phyloP scores from a whole-genome alignment of 1,140 invertebrate species.

The Lineus longissimus region DNA sequence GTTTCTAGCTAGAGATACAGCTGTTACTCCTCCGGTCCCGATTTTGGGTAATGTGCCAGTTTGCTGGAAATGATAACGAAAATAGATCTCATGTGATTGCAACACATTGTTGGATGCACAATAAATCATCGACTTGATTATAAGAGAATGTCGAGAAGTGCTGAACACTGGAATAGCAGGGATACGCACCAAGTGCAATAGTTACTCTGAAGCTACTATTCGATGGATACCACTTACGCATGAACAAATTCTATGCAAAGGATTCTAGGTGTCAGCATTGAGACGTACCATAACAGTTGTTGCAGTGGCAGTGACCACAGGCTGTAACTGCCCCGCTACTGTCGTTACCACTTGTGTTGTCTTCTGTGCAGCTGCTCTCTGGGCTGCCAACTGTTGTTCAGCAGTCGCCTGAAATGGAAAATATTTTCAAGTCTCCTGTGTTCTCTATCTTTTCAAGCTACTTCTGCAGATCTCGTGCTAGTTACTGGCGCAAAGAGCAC shows the following conservation, averaged over 20 bases:
- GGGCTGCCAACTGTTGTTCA: conserved; percentile 17
- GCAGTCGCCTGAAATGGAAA: conserved; percentile 20
- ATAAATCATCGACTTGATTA: neutral
- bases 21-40: conserved; percentile 28
- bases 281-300: conserved; percentile 37
- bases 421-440: conserved; percentile 16
- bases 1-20: conserved; percentile 34
- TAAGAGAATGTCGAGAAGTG: conserved; percentile 2
- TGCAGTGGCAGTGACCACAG: conserved; percentile 32
- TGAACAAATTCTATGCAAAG: too few relatives aligned
- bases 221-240: too few relatives aligned
- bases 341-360: neutral
- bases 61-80: conserved; percentile 16
- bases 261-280: conserved; percentile 2
- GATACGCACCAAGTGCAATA: conserved; percentile 19
- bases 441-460: too few relatives aligned
- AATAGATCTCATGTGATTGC: neutral
- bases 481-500: neutral
- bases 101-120: neutral
- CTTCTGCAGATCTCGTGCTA: too few relatives aligned
- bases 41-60: conserved; percentile 28
- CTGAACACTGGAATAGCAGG: neutral
- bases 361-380: conserved; percentile 20
- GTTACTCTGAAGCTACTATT: too few relatives aligned
- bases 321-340: conserved; percentile 33